Conservation (phyloP, 2,797 vertebrate genomes). For the Oreochromis grahami region DNA sequence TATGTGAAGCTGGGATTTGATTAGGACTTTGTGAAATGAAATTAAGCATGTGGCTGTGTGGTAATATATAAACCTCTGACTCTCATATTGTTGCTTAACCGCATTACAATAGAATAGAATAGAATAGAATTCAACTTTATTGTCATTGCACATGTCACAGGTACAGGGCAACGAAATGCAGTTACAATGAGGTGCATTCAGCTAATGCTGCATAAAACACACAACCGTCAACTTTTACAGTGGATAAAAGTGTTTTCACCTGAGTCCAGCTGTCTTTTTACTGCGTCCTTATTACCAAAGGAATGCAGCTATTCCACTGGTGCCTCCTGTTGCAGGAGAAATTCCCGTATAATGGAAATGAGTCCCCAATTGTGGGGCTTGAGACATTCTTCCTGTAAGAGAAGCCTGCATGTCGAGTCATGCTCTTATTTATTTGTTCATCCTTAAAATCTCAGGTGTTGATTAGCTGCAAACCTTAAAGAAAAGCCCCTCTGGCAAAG, state of each 20-base stretch:
- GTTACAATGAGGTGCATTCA: neutral
- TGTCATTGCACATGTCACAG: too few species aligned
- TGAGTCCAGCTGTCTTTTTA: neutral
- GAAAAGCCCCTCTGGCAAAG: conserved; percentile 15
- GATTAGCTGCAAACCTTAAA: conserved; percentile 11
- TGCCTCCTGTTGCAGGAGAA: neutral
- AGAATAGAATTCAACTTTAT: too few species aligned
- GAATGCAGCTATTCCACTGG: neutral
- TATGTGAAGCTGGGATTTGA: neutral
- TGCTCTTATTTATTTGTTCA: neutral
- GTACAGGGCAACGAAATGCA: too few species aligned
- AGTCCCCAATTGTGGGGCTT: neutral
- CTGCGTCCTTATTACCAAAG: neutral
- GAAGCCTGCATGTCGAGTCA: neutral
- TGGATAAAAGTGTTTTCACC: neutral
- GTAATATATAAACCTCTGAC: neutral
- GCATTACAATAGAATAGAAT: neutral
- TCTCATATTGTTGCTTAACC: neutral
- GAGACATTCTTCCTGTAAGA: neutral
- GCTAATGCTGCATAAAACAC: neutral
- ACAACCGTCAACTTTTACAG: neutral
- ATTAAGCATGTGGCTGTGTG: neutral
- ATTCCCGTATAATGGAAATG: neutral
- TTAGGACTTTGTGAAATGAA: neutral
- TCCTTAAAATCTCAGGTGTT: conserved; percentile 9